Evolutionary conservation across 64 coral and sea anemone genomes (phyloP).

Genomic region (Astreopora myriophthalma): DNA sequence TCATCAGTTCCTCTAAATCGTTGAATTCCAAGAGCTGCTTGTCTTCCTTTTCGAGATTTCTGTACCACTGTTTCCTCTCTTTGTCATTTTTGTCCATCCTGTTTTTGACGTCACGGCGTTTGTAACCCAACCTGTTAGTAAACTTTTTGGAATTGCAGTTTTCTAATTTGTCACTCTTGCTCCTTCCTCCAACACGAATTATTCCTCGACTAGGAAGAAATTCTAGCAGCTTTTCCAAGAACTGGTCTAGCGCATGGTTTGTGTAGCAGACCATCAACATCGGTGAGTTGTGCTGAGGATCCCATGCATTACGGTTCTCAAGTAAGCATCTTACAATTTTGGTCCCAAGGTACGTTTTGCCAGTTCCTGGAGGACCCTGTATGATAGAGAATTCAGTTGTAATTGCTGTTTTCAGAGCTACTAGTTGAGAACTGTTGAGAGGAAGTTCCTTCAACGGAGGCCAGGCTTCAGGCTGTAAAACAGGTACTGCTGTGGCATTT

Average conservation of each 20-base stretch:
- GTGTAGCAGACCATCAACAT: slow-evolving; percentile 92
- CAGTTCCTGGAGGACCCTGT: slow-evolving; percentile 90
- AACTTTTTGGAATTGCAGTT: slow-evolving; percentile 33
- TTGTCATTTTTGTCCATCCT: not conserved
- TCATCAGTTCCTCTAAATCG: not conserved
- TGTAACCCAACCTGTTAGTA: not conserved
- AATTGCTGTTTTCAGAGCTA: slow-evolving; percentile 74
- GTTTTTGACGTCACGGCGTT: not conserved
- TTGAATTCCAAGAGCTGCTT: not conserved
- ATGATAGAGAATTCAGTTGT: slow-evolving; percentile 90
- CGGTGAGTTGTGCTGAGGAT: slow-evolving; percentile 19
- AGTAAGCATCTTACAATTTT: slow-evolving; percentile 74
- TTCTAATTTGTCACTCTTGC: slow-evolving; percentile 36
- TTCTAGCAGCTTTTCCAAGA: slow-evolving; percentile 55
- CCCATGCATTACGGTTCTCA: slow-evolving; percentile 61
- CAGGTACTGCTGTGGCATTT: slow-evolving; percentile 1
- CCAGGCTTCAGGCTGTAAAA: slow-evolving; percentile 53
- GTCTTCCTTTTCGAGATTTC: not conserved
- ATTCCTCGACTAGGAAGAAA: not conserved
- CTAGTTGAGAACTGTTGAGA: slow-evolving; percentile 68
- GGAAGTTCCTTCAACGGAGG: slow-evolving; percentile 36
- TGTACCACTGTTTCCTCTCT: not conserved
- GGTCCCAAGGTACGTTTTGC: slow-evolving; percentile 85
- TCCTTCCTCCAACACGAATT: slow-evolving; percentile 44
- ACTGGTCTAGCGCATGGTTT: slow-evolving; percentile 92